Evolutionary conservation across 2,113 vertebrate species (phyloP), one percentile per base, ranked within the genome.

Genomic region (Phalacrocorax pelagicus): DNA sequence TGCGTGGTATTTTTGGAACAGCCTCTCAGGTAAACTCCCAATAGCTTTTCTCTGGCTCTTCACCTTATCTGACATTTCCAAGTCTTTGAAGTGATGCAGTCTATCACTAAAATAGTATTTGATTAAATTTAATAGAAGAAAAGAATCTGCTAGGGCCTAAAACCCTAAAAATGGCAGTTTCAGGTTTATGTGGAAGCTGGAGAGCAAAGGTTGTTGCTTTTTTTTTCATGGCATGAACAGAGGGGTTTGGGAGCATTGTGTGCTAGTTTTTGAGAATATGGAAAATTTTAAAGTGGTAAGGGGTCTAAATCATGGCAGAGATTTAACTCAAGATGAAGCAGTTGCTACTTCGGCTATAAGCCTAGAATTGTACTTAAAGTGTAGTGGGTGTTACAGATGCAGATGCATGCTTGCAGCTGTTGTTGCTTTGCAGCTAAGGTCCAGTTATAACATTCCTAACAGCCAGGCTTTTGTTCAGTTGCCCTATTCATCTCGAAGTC

Each of bases 11-110:
- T 95, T 94, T 95, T 94, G 97, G 92, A 97, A 94, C 92, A 95
- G 88, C 86, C 83, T 94, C 94, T 97, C 92, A 94, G 94, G 96
- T 97, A 90, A 94, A 97, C 62, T 94, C 92, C 66, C 54, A 4
- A 5, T 75, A 91, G 86, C 81, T 93, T 95, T 97, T 57, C 81
- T 87, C 58, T 15, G 52, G 58, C 58, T 96, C 40, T 84, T 95
- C 77, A 93, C 92, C 89, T 88, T 92, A 81, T 44, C 69, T 71
- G 63, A 57, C 73, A n/a, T 86, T 92, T 92, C 65, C 40, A 75
- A 61, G 54, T 57, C 66, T 92, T 80, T 85, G 62, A 92, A 92
- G 72, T 58, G 58, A 71, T 73, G 71, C 29, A 66, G 17, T 73
- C 81, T 85, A 27, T 81, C 21, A 7, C 5, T 77, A 52, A 73